Percentiles rank a stretch among this genome's conserved stretches.
These are phyloP conservation scores for Spheniscus humboldti DNA, from an alignment of 2,797 vertebrate genomes.

Conservation along the genomic window DNA sequence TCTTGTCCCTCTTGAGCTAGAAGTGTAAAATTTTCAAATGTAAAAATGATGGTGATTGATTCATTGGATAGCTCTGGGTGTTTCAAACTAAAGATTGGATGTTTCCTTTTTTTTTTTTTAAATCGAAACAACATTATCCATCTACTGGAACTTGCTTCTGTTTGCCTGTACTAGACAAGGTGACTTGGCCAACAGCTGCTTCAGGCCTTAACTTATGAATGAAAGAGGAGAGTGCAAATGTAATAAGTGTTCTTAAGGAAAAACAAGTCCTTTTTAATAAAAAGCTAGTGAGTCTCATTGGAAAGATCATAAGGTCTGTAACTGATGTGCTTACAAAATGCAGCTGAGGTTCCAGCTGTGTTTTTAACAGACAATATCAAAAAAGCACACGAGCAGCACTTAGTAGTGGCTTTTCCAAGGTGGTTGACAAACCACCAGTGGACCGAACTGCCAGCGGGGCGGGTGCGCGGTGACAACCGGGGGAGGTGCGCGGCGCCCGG, in stretches of 20 bases:
- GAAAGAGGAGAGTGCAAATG: background rate
- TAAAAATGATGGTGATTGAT: too few species aligned
- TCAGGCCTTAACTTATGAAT: background rate
- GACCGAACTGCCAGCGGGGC: too few species aligned
- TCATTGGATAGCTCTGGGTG: background rate
- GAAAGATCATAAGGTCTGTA: background rate
- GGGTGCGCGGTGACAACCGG: too few species aligned
- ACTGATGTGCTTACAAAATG: background rate
- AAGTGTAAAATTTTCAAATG: background rate
- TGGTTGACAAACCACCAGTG: too few species aligned
- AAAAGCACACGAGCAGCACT: rapidly evolving
- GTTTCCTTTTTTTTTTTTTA: too few species aligned
- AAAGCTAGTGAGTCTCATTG: background rate
- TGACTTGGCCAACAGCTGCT: background rate
- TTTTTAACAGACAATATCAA: background rate
- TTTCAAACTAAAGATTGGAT: background rate
- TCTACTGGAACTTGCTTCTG: background rate
- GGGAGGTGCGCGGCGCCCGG: too few species aligned
- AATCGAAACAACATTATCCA: background rate
- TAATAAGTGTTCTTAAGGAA: background rate
- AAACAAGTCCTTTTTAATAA: background rate
- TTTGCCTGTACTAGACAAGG: background rate
- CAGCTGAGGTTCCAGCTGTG: background rate
- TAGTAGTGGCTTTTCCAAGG: too few species aligned
- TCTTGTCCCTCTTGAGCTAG: background rate